phyloP scores from a whole-genome alignment of 2,888 invertebrate species.

The Poecilobothrus nobilitatus region DNA sequence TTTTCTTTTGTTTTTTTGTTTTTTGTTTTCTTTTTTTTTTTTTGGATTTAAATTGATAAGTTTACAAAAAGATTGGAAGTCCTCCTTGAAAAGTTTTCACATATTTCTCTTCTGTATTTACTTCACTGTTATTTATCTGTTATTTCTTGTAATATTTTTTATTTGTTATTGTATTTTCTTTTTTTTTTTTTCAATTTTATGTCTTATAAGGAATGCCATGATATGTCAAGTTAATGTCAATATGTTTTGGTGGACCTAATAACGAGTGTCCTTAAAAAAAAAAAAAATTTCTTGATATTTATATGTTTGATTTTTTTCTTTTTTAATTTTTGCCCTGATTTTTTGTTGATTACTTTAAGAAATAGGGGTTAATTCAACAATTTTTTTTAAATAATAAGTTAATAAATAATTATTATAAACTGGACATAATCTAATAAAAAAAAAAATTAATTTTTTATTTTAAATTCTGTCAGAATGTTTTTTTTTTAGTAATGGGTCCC shows the following conservation, averaged over 20 bases:
- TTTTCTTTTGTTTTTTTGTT: background rate
- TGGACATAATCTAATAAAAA: too few species aligned
- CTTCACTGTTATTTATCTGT: background rate
- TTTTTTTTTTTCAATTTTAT: too few species aligned
- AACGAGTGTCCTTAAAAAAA: constrained; percentile 1
- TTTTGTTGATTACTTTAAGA: background rate
- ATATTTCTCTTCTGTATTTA: background rate
- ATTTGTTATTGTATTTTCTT: background rate
- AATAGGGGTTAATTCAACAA: background rate
- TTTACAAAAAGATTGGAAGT: background rate
- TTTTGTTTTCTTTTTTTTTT: background rate
- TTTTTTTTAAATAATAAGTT: too few species aligned
- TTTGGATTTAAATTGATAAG: background rate
- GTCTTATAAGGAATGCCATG: constrained; percentile 2
- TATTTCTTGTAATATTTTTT: constrained; percentile 3
- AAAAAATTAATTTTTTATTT: too few species aligned
- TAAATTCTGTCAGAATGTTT: too few species aligned
- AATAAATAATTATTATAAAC: too few species aligned
- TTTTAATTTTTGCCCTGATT: background rate
- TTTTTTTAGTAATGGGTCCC: too few species aligned
- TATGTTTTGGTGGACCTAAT: background rate
- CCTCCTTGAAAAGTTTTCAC: background rate
- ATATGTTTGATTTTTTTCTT: too few species aligned
- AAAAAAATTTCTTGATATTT: background rate
- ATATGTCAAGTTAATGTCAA: constrained; percentile 11